A percentile compares a stretch with the other conserved stretches of the same genome.
These are phyloP conservation scores for Vanessa atalanta DNA, from an alignment of 1,140 invertebrate genomes.

Conservation along the genomic window DNA sequence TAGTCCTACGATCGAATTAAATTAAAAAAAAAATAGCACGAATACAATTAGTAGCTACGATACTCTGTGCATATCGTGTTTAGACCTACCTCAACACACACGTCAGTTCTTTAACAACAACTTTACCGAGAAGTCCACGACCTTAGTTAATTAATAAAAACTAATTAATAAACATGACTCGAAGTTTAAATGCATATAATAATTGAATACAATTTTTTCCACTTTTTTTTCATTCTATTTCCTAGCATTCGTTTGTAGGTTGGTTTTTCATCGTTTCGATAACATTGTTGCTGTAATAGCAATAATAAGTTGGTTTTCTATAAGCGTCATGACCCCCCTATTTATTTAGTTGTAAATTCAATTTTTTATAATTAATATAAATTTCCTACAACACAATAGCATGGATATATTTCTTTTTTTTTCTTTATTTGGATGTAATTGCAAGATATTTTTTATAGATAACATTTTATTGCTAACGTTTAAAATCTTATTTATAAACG, in stretches of 20 bases:
- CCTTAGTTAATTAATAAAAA: slow-evolving; percentile 35
- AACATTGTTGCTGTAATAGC: neutral
- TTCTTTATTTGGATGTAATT: too few species aligned
- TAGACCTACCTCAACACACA: slow-evolving; percentile 47
- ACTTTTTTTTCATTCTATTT: neutral
- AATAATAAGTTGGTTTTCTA: neutral
- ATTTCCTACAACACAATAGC: too few species aligned
- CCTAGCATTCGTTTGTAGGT: neutral
- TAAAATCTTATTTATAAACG: too few species aligned
- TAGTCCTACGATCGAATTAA: too few species aligned
- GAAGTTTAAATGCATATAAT: neutral
- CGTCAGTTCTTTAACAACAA: slow-evolving; percentile 21
- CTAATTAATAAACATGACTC: slow-evolving; percentile 15
- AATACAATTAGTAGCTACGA: slow-evolving; percentile 4
- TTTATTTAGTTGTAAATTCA: too few species aligned
- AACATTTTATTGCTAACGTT: too few species aligned
- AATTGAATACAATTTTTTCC: neutral
- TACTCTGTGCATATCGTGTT: slow-evolving; percentile 40
- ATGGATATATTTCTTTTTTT: too few species aligned
- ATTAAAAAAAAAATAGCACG: too few species aligned
- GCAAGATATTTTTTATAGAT: too few species aligned
- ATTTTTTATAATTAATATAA: too few species aligned
- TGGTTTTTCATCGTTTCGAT: neutral
- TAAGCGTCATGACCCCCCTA: too few species aligned
- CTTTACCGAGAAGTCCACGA: slow-evolving; percentile 42